Base-by-base conservation (phyloP, 2,113 vertebrate genomes). In the Forbesichthys agassizii region DNA sequence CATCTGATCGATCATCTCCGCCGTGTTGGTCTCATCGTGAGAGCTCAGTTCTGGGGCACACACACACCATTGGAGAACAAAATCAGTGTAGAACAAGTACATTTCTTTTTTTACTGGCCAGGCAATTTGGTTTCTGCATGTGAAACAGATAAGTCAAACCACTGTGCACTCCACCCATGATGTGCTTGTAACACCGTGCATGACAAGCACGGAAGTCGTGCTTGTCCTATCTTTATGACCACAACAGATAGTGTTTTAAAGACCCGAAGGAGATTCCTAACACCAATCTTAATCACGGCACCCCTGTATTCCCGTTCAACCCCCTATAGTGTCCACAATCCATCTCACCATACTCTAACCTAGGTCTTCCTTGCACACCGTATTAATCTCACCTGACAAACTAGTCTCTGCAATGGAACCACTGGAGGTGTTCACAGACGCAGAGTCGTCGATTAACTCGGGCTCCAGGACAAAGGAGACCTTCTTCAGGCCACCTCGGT, bases 1-100 rank as follows among this genome's bases (percentile, higher is more conserved):
- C 85, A 93, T 90, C 66, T 84, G 82, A 70, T 94, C 91, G 0
- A 93, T 92, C 0, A 91, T 66, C 20, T 87, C 89, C 6, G 89
- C 86, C 0, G 89, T 90, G 80, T 84, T 90, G 58, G 90, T 75
- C 47, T 88, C 84, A 0, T 86, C 85, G 0, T 69, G 78, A 16
- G 80, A 88, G 73, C 48, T 77, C 18, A 69, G 16, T 5, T 79
- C 84, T n/a, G 57, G 87, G 89, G 70, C 27, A 7, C 6, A 64
- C 10, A 58, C 54, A 56, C 7, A 56, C 12, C 54, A 56, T n/a
- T 56, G 4, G 9, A 66, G 9, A 69, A 16, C n/a, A 16, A 68
- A n/a, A 2, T n/a, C 46, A 48, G 55, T 5, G 46, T 4, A 0
- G 4, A 51, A 11, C 2, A 56, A 4, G 53, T 70, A 5, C 27